Evolutionary conservation across 2,888 invertebrate species (phyloP), one percentile per base, ranked within the genome.

Genomic region (Nephrotoma guestfalica): DNA sequence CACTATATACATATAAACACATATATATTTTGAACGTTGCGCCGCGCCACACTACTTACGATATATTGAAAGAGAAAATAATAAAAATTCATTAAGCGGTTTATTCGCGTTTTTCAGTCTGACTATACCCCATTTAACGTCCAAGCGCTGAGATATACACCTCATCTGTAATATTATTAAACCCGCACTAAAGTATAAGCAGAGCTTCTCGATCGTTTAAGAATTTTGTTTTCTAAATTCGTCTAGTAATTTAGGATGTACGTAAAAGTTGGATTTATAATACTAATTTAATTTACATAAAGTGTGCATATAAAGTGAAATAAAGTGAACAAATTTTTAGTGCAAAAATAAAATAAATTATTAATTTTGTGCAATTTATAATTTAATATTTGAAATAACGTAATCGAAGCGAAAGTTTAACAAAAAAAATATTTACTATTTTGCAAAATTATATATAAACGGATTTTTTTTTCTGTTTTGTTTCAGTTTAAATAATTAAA

Each of bases 21-120:
- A 30, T 30, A 30, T 30, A 30, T 30, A 84, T 18, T 85, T 18
- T 13, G 45, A 71, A 43, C 43, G 18, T 43, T 13, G 71, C 71
- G 71, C 9, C 71, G 71, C 71, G 71, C 71, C 71, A 71, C 71
- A 71, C 71, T 71, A 71, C 71, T 71, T 71, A 30, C 71, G 30
- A 11, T 43, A 71, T 43, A 85, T 85, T 43, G 85, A 85, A 84
- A 85, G 85, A 85, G 85, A 85, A 85, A 85, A 85, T 85, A 85
- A 85, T 43, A 71, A 71, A 71, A 57, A 85, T 18, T 45, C 30
- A 85, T 85, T 85, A 85, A 85, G 85, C 11, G 85, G 85, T 85
- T 85, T 85, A 85, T 85, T 85, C 85, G 85, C 43, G 45, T 85
- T 43, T 85, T 85, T 85, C 18, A n/a, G 41, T 85, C 85, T 85